Evolutionary conservation across 2,888 invertebrate species (phyloP).

Genomic region (Mesorhabditis spiculigera): DNA sequence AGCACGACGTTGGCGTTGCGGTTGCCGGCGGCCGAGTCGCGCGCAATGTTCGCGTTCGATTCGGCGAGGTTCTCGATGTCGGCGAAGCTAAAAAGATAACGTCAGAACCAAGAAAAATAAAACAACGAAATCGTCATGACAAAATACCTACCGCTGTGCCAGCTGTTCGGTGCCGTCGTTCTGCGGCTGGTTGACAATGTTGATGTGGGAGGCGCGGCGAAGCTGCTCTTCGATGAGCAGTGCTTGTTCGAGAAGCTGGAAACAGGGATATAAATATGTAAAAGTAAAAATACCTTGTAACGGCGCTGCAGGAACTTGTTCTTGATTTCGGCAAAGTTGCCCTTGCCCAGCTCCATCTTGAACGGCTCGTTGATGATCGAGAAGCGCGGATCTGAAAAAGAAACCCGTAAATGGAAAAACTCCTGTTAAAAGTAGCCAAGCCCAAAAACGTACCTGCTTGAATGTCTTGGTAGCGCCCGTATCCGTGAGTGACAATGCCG

Average conservation of each 20-base stretch:
- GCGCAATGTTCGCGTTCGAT: slow-evolving; percentile 94
- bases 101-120: slow-evolving; percentile 1
- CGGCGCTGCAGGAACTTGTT: slow-evolving; percentile 96
- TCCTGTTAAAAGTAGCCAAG: neutral
- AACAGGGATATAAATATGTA: slow-evolving; percentile 15
- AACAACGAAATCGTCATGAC: neutral
- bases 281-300: slow-evolving; percentile 77
- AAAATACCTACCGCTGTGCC: slow-evolving; percentile 19
- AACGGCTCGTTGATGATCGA: slow-evolving; percentile 99
- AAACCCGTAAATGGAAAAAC: neutral
- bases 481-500: slow-evolving; percentile 92
- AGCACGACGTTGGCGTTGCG: slow-evolving; percentile 97
- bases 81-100: slow-evolving; percentile 60
- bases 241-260: slow-evolving; percentile 87
- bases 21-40: slow-evolving; percentile 87
- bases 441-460: slow-evolving; percentile 63
- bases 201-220: slow-evolving; percentile 90
- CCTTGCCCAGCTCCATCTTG: slow-evolving; percentile 94
- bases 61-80: slow-evolving; percentile 93
- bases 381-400: slow-evolving; percentile 83
- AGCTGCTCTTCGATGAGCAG: slow-evolving; percentile 97
- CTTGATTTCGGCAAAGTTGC: slow-evolving; percentile 95
- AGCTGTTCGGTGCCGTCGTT: slow-evolving; percentile 33
- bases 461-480: slow-evolving; percentile 98
- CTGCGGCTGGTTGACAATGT: slow-evolving; percentile 71